Base-by-base conservation (phyloP, 2,113 vertebrate genomes). In the Gasterosteus nipponicus region DNA sequence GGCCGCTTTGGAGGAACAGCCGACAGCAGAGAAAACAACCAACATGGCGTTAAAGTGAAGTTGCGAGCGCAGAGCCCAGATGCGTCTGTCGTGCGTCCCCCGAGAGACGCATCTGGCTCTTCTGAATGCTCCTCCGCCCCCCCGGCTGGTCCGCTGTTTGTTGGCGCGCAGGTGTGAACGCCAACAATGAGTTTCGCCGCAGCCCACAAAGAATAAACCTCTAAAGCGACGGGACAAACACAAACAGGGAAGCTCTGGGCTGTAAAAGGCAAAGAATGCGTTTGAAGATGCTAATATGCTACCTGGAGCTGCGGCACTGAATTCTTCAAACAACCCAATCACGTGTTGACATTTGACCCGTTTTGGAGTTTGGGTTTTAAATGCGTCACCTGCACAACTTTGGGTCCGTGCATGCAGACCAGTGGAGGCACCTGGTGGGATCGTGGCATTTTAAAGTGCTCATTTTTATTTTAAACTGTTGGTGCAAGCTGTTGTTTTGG, bases 401-500 rank as follows among this genome's bases (percentile, higher is more conserved):
- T 7, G 4, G 14, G 29, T 15, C 11, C 14, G n/a, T n/a, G n/a
- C 14, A 61, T 10, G 63, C 47, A 54, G 39, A 18, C 56, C 22
- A n/a, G n/a, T 2, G 22, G n/a, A 49, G 57, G 47, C 18, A 10
- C 46, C 56, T 1, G 22, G 1, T n/a, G n/a, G 16, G 11, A 5
- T 10, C 16, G 8, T 8, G 16, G 2, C 15, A 10, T 61, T 63
- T 73, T 29, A 33, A 26, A 15, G 22, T 5, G 5, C 42, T 51
- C 2, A 10, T 60, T 53, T 64, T 70, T 22, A 69, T 15, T 16
- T 31, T n/a, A 7, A 4, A 41, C 29, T 19, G 2, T 14, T 54
- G 33, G 44, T 73, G 26, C 31, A 42, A 10, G 8, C 7, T 77
- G 51, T 56, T 67, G 26, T 56, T 71, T 72, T 77, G 42, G 69